A percentile compares a stretch with the other conserved stretches of the same genome.
These are phyloP conservation scores for Rhinichthys klamathensis DNA, from an alignment of 2,113 vertebrate genomes.

Conservation along the genomic window DNA sequence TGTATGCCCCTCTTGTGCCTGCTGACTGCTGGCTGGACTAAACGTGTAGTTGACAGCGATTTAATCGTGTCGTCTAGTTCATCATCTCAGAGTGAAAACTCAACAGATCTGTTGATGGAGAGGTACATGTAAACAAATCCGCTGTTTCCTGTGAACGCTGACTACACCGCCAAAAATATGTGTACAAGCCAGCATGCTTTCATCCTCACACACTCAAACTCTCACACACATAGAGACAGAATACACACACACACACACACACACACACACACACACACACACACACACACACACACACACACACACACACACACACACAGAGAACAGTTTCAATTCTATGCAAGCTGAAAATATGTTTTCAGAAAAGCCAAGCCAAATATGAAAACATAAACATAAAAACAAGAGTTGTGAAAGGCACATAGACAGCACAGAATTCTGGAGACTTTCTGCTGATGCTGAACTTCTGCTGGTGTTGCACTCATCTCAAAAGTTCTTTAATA, in stretches of 20 bases:
- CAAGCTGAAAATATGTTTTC: constrained; percentile 67
- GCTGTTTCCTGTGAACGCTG: constrained; percentile 66
- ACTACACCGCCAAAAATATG: constrained; percentile 69
- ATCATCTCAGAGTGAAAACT: constrained; percentile 47
- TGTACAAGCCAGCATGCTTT: constrained; percentile 52
- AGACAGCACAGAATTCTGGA: constrained; percentile 18
- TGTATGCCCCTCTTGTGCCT: constrained; percentile 51
- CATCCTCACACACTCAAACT: constrained; percentile 45
- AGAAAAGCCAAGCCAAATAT: constrained; percentile 68
- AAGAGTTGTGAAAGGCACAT: constrained; percentile 56
- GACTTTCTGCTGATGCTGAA: background rate
- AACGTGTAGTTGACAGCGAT: constrained; percentile 44
- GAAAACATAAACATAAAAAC: constrained; percentile 64
- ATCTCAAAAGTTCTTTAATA: background rate
- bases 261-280: constrained; percentile 35
- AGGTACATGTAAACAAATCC: constrained; percentile 74
- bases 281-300: constrained; percentile 50
- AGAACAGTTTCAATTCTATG: too few relatives aligned
- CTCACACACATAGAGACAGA: constrained; percentile 37
- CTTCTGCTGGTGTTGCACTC: background rate
- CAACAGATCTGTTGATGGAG: constrained; percentile 67
- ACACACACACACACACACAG: constrained; percentile 19
- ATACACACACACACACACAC: constrained; percentile 36
- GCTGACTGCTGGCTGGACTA: constrained; percentile 20
- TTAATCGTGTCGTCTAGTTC: constrained; percentile 35